Evolutionary conservation across 2,888 invertebrate species (phyloP), one percentile per base, ranked within the genome.

Genomic region (Eupithecia tripunctaria): DNA sequence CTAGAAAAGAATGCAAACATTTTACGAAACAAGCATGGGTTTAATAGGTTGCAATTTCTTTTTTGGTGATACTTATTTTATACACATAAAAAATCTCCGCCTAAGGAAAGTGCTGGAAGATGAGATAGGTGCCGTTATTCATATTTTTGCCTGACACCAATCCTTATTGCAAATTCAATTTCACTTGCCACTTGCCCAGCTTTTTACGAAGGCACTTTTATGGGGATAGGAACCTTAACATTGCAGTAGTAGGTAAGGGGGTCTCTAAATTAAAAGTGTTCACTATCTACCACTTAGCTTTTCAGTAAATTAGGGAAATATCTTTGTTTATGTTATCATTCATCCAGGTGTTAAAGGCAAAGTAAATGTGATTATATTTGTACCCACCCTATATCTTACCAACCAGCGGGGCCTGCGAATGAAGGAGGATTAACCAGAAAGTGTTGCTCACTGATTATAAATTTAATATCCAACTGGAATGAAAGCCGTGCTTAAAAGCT

Each of bases 111-210:
- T 36, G 36, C 62, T 63, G 62, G 36, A n/a, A 36, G 8, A 63
- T n/a, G 21, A 63, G 21, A 36, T 78, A 82, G 82, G 80, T 81
- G 81, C 82, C 80, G 82, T 83, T 85, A 85, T 84, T 82, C 78
- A 82, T 86, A 86, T 86, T 82, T 85, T 83, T 78, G 78, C 79
- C 78, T 78, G 84, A 82, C 85, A 76, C 73, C 81, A 78, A 84
- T 83, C 85, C 78, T 67, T 80, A 74, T 71, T 73, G 75, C 70
- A 68, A 75, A 41, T 70, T 68, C 32, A 72, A 72, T 75, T 78
- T 74, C 29, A 60, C 29, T 36, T 63, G 12, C n/a, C n/a, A n/a
- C n/a, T n/a, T 18, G 8, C 62, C n/a, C 18, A n/a, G 36, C 32
- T n/a, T 63, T 62, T 21, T 63, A 32, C 36, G 1, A 32, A 36